These are phyloP conservation scores for Passer montanus DNA, from an alignment of 2,113 vertebrate genomes.

Conservation along the genomic window DNA sequence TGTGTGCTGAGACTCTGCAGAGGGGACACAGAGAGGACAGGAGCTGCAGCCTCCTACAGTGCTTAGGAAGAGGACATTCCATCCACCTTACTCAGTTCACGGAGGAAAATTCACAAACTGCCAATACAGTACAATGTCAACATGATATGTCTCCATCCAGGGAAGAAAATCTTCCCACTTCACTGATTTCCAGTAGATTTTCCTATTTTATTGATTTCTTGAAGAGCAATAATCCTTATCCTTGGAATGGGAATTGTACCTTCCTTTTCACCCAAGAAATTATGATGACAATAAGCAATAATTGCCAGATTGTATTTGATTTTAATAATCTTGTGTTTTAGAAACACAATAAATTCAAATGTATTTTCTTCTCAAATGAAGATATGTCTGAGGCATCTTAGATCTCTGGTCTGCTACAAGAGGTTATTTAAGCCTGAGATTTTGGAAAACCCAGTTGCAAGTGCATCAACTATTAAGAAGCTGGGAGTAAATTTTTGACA, in stretches of 20 bases:
- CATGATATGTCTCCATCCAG: neutral
- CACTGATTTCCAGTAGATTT: neutral
- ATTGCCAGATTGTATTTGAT: neutral
- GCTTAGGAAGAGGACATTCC: neutral
- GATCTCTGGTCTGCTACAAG: neutral
- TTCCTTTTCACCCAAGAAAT: neutral
- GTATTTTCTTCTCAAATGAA: neutral
- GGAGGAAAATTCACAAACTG: neutral
- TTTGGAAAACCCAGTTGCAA: neutral
- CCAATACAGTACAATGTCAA: accelerated
- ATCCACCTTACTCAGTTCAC: neutral
- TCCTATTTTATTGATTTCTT: neutral
- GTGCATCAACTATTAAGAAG: neutral
- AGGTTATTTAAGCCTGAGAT: neutral
- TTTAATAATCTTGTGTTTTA: neutral
- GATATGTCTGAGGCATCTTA: neutral
- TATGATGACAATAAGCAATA: neutral
- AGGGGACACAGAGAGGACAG: neutral
- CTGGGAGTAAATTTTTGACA: neutral
- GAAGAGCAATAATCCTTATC: neutral
- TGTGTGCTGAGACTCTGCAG: neutral
- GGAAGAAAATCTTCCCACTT: neutral
- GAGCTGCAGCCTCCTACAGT: neutral
- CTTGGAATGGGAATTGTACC: neutral
- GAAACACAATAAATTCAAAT: neutral